Conservation (phyloP, 1,140 invertebrate species). For the Neodiprion virginianus region DNA sequence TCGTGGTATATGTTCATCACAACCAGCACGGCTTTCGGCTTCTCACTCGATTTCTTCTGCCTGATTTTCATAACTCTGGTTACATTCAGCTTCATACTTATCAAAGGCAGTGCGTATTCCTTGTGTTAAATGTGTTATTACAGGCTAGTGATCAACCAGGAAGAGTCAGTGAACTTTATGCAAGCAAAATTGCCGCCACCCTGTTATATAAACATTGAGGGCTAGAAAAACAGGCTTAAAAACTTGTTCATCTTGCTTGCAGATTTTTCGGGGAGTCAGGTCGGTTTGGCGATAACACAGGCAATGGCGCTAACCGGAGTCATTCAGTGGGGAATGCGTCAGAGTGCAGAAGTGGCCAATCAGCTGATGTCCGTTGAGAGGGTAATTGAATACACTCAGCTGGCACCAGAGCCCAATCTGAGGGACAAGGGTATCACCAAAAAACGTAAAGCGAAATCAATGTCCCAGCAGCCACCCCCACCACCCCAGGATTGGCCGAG, state of each 20-base stretch:
- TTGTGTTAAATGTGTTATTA: neutral
- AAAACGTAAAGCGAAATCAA: constrained; percentile 24
- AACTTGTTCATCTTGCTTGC: constrained; percentile 34
- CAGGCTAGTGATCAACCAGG: neutral
- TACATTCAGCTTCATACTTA: constrained; percentile 68
- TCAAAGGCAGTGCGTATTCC: constrained; percentile 41
- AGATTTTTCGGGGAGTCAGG: constrained; percentile 67
- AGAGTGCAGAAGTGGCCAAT: constrained; percentile 80
- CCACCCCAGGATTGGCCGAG: constrained; percentile 75
- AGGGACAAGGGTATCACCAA: constrained; percentile 40
- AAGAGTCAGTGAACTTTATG: neutral
- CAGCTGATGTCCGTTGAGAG: constrained; percentile 83
- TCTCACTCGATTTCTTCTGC: constrained; percentile 76
- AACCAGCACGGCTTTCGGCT: constrained; percentile 74
- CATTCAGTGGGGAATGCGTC: constrained; percentile 79
- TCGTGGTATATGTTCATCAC: constrained; percentile 75
- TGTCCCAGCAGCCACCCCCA: constrained; percentile 13
- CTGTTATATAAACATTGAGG: no score
- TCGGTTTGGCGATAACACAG: constrained; percentile 67
- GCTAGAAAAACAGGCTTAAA: neutral
- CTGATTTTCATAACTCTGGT: constrained; percentile 70
- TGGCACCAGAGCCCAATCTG: constrained; percentile 67
- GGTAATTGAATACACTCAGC: constrained; percentile 75
- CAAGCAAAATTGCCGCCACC: no score
- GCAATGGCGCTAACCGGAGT: constrained; percentile 65